Percentiles rank a stretch among this genome's conserved stretches.
Conservation (phyloP, 1,140 invertebrate genomes). For the Parasteatoda tepidariorum region DNA sequence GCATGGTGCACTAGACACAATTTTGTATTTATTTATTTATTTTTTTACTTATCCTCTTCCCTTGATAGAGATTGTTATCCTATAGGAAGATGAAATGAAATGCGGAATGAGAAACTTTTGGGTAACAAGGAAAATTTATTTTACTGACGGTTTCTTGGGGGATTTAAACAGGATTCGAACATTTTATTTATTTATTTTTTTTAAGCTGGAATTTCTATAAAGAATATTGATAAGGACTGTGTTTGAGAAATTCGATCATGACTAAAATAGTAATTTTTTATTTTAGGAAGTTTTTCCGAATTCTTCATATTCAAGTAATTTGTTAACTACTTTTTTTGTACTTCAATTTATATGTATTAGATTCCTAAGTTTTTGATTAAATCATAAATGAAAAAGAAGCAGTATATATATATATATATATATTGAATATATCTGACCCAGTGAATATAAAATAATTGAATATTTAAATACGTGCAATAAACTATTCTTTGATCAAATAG, state of each 20-base stretch:
- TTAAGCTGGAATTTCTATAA: not conserved
- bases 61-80: constrained; percentile 59
- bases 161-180: constrained; percentile 2
- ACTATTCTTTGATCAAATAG: no score
- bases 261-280: not conserved
- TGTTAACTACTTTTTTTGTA: no score
- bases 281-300: no score
- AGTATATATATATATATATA: no score
- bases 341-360: no score
- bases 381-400: no score
- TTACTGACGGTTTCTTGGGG: constrained; percentile 27
- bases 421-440: no score
- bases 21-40: constrained; percentile 6
- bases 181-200: not conserved
- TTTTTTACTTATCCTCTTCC: not conserved
- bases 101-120: constrained; percentile 47
- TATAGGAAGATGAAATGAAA: constrained; percentile 56
- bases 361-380: no score
- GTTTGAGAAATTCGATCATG: not conserved
- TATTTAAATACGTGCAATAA: no score
- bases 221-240: constrained; percentile 7
- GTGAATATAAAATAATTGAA: no score
- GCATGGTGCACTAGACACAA: not conserved
- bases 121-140: constrained; percentile 59
- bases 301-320: no score